phyloP scores from a whole-genome alignment of 2,113 vertebrate genomes.

The Acrocephalus arundinaceus region DNA sequence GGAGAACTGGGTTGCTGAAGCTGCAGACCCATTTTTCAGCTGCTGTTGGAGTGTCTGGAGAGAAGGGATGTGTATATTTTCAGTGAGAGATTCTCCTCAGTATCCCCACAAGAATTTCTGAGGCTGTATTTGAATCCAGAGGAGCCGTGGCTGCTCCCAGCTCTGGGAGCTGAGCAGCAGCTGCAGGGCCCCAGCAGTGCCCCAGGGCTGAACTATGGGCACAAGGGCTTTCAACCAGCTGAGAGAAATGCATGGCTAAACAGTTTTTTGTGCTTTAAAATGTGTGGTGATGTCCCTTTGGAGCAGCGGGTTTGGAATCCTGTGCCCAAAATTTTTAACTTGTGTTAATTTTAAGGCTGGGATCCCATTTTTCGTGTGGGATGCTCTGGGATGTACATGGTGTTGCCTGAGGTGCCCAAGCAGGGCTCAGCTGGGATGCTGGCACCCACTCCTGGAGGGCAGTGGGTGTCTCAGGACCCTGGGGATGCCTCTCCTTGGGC shows the following conservation, averaged over 20 bases:
- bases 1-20: background rate
- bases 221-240: background rate
- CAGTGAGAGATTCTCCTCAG: background rate
- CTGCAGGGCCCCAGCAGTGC: background rate
- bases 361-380: fast-evolving
- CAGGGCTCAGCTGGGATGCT: background rate
- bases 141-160: background rate
- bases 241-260: background rate
- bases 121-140: background rate
- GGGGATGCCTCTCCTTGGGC: background rate
- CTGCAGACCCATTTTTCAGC: background rate
- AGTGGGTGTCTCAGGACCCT: background rate
- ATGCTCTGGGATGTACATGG: background rate
- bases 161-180: background rate
- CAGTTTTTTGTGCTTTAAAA: background rate
- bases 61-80: background rate
- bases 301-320: background rate
- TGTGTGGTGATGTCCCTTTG: background rate
- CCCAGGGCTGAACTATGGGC: background rate
- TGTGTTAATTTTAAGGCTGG: fast-evolving
- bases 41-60: background rate
- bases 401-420: background rate
- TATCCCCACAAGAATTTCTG: background rate
- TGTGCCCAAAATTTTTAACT: background rate
- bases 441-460: background rate